A percentile compares a stretch with the other conserved stretches of the same genome.
These are phyloP conservation scores for Clarias magur DNA, from an alignment of 2,113 vertebrate species.

Conservation along the genomic window DNA sequence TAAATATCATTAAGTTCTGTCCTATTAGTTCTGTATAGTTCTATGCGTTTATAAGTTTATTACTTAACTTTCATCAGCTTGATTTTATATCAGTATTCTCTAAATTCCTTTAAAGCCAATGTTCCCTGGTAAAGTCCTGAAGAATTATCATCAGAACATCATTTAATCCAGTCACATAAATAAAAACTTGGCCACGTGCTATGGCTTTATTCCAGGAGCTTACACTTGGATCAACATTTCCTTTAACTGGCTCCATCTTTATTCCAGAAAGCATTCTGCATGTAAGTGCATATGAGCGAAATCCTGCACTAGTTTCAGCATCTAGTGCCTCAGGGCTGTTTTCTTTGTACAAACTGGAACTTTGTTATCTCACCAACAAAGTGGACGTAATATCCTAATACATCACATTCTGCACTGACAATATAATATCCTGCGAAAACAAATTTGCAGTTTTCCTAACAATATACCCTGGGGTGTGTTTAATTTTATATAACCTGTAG, in stretches of 20 bases:
- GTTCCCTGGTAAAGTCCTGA: neutral
- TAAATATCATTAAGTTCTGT: neutral
- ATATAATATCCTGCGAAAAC: slow-evolving; percentile 1
- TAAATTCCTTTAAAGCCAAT: neutral
- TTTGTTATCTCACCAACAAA: neutral
- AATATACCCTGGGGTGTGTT: neutral
- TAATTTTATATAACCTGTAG: neutral
- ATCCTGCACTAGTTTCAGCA: neutral
- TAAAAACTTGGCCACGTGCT: neutral
- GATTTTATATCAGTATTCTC: neutral
- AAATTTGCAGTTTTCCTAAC: neutral
- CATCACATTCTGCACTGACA: neutral
- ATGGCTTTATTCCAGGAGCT: slow-evolving; percentile 6
- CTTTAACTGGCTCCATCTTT: slow-evolving; percentile 1
- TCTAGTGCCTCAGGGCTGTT: slow-evolving; percentile 5
- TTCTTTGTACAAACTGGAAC: slow-evolving; percentile 13
- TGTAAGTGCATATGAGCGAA: neutral
- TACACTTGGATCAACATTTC: slow-evolving; percentile 6
- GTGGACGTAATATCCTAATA: neutral
- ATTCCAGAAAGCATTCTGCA: neutral
- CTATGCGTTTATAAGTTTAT: neutral
- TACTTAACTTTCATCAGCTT: neutral
- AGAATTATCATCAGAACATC: slow-evolving; percentile 1
- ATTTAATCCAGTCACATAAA: neutral
- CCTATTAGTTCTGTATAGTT: neutral